Base-by-base conservation (phyloP, 2,797 vertebrate genomes). In the Gobio occitaniae region DNA sequence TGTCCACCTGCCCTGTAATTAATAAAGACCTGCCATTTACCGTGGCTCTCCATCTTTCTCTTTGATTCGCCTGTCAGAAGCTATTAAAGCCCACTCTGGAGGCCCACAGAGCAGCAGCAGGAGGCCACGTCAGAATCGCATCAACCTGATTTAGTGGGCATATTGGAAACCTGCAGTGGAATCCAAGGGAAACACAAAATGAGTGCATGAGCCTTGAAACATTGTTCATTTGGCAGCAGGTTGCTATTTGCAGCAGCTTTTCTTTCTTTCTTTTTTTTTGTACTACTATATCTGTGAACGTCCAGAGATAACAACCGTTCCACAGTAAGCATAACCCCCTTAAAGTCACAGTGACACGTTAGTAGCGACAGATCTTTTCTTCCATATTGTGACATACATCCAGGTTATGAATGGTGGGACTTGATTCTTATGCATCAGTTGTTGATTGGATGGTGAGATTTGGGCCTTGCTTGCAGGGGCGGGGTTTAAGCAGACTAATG, bases 11-110 rank as follows among this genome's bases (percentile, higher is more conserved):
- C 90, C 90, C 93, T 89, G 86, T 93, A 92, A 94, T 93, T 94
- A 94, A 92, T 92, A 92, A 92, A 92, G 90, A 92, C 76, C 92
- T 92, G 92, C 90, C 91, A 92, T 93, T 95, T 91, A 94, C 91
- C 88, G 61, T 91, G 87, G 86, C 90, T 89, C 89, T 94, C 91
- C 90, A 90, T 93, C 91, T 91, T 91, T 88, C 88, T 88, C 93
- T 94, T 93, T 94, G 93, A 94, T 93, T 94, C 91, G 80, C 90
- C 92, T 93, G 93, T 94, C 92, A 93, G 80, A 92, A 92, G 89
- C 89, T 87, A 93, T 93, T 92, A 93, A 92, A 91, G 90, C 88
- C 71, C 89, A 90, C 52, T 63, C 88, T 75, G 89, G 91, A 91
- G 90, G 86, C 90, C 86, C 81, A 88, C 87, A 66, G 71, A 3